Evolutionary conservation across 2,113 vertebrate genomes (phyloP).

Genomic region (Rhipidura dahli): DNA sequence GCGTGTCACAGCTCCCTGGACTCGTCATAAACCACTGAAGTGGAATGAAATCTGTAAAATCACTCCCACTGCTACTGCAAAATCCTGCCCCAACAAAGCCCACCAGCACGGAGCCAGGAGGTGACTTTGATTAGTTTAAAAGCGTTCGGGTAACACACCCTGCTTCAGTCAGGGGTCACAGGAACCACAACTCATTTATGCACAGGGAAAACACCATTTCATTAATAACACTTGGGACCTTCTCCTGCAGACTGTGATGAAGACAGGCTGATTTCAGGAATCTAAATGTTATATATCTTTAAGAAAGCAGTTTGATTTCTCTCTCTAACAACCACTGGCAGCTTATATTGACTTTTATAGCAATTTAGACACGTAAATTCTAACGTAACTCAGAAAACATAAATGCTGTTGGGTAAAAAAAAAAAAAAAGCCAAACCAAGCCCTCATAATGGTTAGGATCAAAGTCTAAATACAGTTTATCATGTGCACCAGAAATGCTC

Average conservation of each 20-base stretch:
- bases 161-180: background rate
- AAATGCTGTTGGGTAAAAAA: background rate
- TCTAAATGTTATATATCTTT: background rate
- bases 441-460: background rate
- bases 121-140: conserved; percentile 23
- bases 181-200: background rate
- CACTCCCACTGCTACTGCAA: background rate
- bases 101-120: background rate
- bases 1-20: background rate
- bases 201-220: background rate
- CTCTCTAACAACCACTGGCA: background rate
- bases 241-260: background rate
- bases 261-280: background rate
- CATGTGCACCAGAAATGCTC: background rate
- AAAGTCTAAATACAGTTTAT: background rate
- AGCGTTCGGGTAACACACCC: background rate
- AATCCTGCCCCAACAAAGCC: background rate
- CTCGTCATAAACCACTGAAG: background rate
- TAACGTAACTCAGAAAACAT: background rate
- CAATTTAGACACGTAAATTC: background rate
- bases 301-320: background rate
- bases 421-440: background rate
- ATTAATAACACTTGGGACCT: background rate
- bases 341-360: background rate
- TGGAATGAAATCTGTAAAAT: conserved; percentile 35